Evolutionary conservation across 2,888 invertebrate genomes (phyloP).

Genomic region (Phymatocera aterrima): DNA sequence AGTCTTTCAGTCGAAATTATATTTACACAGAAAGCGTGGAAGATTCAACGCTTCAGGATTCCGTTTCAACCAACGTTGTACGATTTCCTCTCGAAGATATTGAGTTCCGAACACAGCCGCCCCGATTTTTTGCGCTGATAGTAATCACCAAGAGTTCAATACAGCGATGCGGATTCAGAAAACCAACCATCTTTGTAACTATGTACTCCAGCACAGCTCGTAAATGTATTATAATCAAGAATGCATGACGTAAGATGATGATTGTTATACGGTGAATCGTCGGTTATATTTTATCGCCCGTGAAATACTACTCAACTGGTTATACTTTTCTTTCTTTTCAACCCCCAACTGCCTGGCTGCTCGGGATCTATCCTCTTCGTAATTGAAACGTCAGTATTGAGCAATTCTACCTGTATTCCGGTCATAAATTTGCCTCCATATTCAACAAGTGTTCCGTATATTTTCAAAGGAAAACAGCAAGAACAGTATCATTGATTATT

Average conservation of each 20-base stretch:
- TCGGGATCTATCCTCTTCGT: neutral
- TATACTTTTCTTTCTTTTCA: neutral
- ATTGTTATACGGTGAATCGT: neutral
- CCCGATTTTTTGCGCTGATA: too few relatives aligned
- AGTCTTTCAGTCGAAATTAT: too few relatives aligned
- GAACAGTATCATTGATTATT: neutral
- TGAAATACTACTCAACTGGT: neutral
- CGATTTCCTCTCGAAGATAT: too few relatives aligned
- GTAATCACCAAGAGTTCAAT: neutral
- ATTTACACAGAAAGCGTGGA: too few relatives aligned
- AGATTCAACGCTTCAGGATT: too few relatives aligned
- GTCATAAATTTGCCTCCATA: neutral
- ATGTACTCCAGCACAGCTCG: neutral
- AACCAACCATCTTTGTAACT: neutral
- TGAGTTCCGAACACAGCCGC: too few relatives aligned
- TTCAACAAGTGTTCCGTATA: neutral
- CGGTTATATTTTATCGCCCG: slow-evolving; percentile 26
- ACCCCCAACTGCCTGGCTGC: neutral
- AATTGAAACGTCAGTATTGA: neutral
- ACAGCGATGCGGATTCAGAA: slow-evolving; percentile 16
- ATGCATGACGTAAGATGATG: slow-evolving; percentile 3
- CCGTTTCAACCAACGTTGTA: too few relatives aligned
- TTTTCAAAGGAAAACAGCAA: neutral
- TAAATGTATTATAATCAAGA: neutral
- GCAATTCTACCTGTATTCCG: neutral